These are phyloP conservation scores for Boulengeromyrus knoepffleri DNA, from an alignment of 2,113 vertebrate species.

Conservation along the genomic window DNA sequence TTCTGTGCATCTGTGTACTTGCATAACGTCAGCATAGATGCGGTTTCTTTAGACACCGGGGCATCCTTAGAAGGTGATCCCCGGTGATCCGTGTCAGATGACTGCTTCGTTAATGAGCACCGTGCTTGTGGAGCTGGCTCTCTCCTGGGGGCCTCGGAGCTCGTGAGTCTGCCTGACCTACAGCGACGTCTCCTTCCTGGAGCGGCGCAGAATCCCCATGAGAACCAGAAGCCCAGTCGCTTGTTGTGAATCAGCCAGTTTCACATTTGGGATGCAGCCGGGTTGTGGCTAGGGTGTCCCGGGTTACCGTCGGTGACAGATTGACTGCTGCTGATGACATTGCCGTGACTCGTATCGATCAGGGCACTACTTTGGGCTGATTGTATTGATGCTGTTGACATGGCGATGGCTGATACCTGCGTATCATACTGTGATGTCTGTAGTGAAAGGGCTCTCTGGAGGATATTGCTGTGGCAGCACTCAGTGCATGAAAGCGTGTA, in stretches of 20 bases:
- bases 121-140: not conserved
- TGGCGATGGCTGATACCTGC: not conserved
- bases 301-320: not conserved
- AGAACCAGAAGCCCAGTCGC: not conserved
- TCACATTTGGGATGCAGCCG: not conserved
- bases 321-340: not conserved
- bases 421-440: not conserved
- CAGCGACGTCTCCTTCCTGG: not conserved
- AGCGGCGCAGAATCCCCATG: not conserved
- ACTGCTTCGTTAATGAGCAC: not conserved
- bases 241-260: not conserved
- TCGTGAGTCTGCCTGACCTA: not conserved
- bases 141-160: not conserved
- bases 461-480: not conserved
- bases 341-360: not conserved
- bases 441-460: not conserved
- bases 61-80: not conserved
- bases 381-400: slow-evolving; percentile 8
- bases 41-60: not conserved
- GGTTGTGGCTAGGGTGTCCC: too few relatives aligned
- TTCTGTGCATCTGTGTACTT: not conserved
- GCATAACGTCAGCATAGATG: not conserved
- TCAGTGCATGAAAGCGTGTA: not conserved
- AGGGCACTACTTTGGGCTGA: not conserved
- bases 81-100: not conserved